These are phyloP conservation scores for Drosophila kanapiae DNA, from an alignment of 1,140 invertebrate genomes.

Conservation along the genomic window DNA sequence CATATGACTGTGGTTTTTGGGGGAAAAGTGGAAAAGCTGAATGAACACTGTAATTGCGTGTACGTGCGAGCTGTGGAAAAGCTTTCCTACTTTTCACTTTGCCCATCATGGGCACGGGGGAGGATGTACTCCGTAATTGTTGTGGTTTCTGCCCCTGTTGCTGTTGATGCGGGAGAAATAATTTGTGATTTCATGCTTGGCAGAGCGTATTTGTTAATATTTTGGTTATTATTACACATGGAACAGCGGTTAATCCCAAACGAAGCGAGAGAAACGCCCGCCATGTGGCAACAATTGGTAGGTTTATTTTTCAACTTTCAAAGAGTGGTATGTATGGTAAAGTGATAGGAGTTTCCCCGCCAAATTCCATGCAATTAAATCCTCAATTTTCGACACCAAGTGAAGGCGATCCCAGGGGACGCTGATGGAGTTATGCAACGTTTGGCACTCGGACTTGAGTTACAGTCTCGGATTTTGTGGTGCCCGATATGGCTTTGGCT, in stretches of 20 bases:
- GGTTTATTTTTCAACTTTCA: slow-evolving; percentile 24
- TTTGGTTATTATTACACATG: slow-evolving; percentile 75
- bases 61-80: slow-evolving; percentile 46
- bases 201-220: slow-evolving; percentile 82
- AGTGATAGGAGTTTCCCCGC: slow-evolving; percentile 24
- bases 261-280: slow-evolving; percentile 46
- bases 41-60: slow-evolving; percentile 44
- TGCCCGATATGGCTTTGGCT: slow-evolving; percentile 35
- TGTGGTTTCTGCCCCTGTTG: slow-evolving; percentile 35
- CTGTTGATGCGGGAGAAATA: slow-evolving; percentile 54
- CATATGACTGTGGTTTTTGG: slow-evolving; percentile 28
- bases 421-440: slow-evolving; percentile 45
- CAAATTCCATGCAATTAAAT: slow-evolving; percentile 30
- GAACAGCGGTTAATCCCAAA: slow-evolving; percentile 17
- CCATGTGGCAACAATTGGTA: slow-evolving; percentile 49
- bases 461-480: slow-evolving; percentile 48
- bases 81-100: slow-evolving; percentile 70
- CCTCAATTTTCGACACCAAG: slow-evolving; percentile 18
- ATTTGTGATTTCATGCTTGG: slow-evolving; percentile 79
- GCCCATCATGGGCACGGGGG: slow-evolving; percentile 6
- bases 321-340: slow-evolving; percentile 6
- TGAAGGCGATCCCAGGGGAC: slow-evolving; percentile 24
- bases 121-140: slow-evolving; percentile 37
- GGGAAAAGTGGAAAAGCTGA: slow-evolving; percentile 48
- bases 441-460: slow-evolving; percentile 52